These are phyloP conservation scores for Liasis olivaceus DNA, from an alignment of 2,797 vertebrate species.

Conservation along the genomic window DNA sequence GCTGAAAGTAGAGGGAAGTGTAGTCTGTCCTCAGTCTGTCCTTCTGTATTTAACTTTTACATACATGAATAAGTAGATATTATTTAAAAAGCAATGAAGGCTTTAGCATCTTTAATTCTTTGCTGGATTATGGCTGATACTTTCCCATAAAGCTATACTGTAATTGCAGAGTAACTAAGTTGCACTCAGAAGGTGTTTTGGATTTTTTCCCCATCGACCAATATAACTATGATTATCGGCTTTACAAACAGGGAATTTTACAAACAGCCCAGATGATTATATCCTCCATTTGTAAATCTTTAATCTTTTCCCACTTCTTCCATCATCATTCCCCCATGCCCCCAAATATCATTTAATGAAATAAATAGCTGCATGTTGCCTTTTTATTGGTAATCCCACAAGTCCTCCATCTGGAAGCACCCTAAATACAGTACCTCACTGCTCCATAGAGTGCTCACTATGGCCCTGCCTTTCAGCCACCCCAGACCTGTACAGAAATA, in stretches of 20 bases:
- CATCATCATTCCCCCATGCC: not conserved
- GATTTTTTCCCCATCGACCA: too few relatives aligned
- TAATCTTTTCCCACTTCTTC: not conserved
- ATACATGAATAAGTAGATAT: too few relatives aligned
- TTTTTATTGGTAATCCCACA: not conserved
- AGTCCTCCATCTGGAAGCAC: not conserved
- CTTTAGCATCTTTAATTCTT: too few relatives aligned
- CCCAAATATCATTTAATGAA: not conserved
- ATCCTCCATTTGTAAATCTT: not conserved
- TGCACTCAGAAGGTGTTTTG: too few relatives aligned
- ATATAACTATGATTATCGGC: not conserved
- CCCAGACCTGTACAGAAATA: not conserved
- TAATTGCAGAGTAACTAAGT: too few relatives aligned
- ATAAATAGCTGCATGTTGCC: not conserved
- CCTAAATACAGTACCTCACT: not conserved
- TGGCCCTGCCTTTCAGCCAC: not conserved
- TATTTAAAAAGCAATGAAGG: too few relatives aligned
- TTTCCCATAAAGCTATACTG: too few relatives aligned
- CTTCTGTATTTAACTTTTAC: too few relatives aligned
- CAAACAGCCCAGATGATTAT: not conserved
- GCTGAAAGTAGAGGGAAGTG: too few relatives aligned
- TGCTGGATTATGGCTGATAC: too few relatives aligned
- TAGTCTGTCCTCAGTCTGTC: too few relatives aligned
- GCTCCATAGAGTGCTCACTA: not conserved
- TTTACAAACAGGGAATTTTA: not conserved